Percentiles rank a stretch among this genome's conserved stretches.
These are phyloP conservation scores for Listronotus bonariensis DNA, from an alignment of 1,140 invertebrate species.

Conservation along the genomic window DNA sequence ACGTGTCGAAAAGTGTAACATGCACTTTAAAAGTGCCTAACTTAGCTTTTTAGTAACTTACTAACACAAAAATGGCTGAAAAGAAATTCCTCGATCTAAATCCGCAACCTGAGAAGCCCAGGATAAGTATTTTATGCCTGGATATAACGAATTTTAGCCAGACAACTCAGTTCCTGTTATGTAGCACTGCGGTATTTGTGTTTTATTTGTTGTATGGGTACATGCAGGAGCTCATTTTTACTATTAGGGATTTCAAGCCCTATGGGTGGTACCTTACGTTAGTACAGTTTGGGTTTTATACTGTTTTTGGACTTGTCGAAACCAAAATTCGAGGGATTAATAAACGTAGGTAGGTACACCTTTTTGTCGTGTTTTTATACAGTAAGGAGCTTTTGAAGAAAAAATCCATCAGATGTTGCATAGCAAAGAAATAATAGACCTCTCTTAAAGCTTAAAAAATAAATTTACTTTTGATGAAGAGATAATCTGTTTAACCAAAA, in stretches of 20 bases:
- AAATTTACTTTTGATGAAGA: no score
- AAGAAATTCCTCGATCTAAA: constrained; percentile 32
- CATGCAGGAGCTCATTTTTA: constrained; percentile 92
- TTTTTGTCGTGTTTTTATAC: constrained; percentile 9
- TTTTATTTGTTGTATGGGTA: constrained; percentile 92
- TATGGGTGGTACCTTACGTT: constrained; percentile 93
- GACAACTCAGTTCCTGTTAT: constrained; percentile 75
- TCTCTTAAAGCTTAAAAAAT: no score
- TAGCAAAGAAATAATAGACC: no score
- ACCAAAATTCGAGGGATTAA: constrained; percentile 67
- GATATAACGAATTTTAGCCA: constrained; percentile 70
- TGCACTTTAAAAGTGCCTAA: not conserved
- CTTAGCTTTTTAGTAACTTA: not conserved
- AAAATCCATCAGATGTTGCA: no score
- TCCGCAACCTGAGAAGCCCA: constrained; percentile 45
- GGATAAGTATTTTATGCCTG: constrained; percentile 73
- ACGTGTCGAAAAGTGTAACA: constrained; percentile 26
- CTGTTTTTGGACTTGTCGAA: constrained; percentile 79
- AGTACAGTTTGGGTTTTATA: constrained; percentile 88
- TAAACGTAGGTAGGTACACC: constrained; percentile 67
- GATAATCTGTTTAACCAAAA: no score
- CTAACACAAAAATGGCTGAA: constrained; percentile 20
- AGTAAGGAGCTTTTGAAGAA: constrained; percentile 6
- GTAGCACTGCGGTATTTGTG: constrained; percentile 79
- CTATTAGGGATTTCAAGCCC: constrained; percentile 82